Percentiles rank a stretch among this genome's conserved stretches.
Evolutionary conservation across 2,797 vertebrate species (phyloP).

Genomic region (Sebastes taczanowskii): DNA sequence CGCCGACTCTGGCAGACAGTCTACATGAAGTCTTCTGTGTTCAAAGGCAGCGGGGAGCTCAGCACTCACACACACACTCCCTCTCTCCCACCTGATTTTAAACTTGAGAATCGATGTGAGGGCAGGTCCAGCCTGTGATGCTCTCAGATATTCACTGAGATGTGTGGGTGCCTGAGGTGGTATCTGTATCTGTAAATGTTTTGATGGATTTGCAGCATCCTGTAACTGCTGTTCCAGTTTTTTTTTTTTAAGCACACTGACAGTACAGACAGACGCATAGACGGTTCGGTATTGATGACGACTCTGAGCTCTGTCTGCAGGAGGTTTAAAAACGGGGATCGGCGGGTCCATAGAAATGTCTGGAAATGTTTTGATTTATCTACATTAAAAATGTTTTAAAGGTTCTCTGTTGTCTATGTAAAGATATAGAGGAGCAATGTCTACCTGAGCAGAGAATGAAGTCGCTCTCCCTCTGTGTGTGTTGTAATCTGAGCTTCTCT

Average conservation of each 20-base stretch:
- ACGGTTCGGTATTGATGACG: neutral
- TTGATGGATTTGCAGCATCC: constrained; percentile 63
- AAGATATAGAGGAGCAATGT: neutral
- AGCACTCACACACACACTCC: neutral
- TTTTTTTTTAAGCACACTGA: constrained; percentile 24
- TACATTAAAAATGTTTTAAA: neutral
- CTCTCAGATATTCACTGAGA: constrained; percentile 63
- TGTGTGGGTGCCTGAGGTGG: constrained; percentile 63
- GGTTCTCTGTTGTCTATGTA: neutral
- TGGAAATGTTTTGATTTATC: neutral
- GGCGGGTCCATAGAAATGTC: neutral
- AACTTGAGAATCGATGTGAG: constrained; percentile 54
- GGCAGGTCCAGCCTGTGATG: constrained; percentile 58
- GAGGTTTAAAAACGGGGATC: neutral
- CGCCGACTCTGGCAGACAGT: constrained; percentile 28
- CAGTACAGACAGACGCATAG: constrained; percentile 3
- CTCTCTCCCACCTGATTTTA: constrained; percentile 32
- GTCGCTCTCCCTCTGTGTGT: neutral
- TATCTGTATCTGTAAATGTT: constrained; percentile 68
- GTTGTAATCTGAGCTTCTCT: too few species aligned
- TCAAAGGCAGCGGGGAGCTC: constrained; percentile 43
- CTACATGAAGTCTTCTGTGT: constrained; percentile 42
- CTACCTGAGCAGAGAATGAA: neutral
- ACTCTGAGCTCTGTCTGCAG: constrained; percentile 2
- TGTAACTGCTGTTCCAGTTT: constrained; percentile 49